phyloP scores from a whole-genome alignment of 2,888 invertebrate genomes.

The Sussaba pulchella region DNA sequence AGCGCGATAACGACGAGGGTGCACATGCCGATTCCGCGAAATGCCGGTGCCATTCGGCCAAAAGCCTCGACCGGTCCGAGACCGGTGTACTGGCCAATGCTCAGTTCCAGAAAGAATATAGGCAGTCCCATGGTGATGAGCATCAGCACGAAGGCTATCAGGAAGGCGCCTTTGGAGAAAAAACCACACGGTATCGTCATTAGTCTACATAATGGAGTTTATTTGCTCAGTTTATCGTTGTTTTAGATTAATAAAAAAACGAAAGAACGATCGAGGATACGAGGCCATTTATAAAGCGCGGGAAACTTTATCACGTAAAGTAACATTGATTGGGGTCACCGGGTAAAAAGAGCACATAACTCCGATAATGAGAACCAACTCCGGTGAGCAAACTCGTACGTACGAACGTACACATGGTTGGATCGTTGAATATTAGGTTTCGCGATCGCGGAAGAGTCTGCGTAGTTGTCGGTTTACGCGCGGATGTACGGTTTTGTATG shows the following conservation, averaged over 20 bases:
- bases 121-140: slow-evolving; percentile 91
- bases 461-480: slow-evolving; percentile 10
- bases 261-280: no score
- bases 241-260: no score
- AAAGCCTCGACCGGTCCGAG: slow-evolving; percentile 90
- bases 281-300: no score
- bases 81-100: slow-evolving; percentile 92
- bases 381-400: neutral
- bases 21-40: slow-evolving; percentile 87
- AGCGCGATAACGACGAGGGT: slow-evolving; percentile 90
- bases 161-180: slow-evolving; percentile 89
- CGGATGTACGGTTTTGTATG: no score
- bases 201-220: no score
- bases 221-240: no score
- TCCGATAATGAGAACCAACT: no score
- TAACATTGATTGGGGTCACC: no score
- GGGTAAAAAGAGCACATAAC: no score
- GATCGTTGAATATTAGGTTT: slow-evolving; percentile 42
- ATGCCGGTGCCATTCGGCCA: slow-evolving; percentile 87
- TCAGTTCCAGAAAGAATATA: slow-evolving; percentile 92
- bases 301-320: no score
- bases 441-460: slow-evolving; percentile 16
- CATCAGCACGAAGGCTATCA: slow-evolving; percentile 91
- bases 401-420: neutral
- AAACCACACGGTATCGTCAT: neutral